Evolutionary conservation across 2,113 vertebrate species (phyloP), one percentile per base, ranked within the genome.

Genomic region (Calyptomena viridis): DNA sequence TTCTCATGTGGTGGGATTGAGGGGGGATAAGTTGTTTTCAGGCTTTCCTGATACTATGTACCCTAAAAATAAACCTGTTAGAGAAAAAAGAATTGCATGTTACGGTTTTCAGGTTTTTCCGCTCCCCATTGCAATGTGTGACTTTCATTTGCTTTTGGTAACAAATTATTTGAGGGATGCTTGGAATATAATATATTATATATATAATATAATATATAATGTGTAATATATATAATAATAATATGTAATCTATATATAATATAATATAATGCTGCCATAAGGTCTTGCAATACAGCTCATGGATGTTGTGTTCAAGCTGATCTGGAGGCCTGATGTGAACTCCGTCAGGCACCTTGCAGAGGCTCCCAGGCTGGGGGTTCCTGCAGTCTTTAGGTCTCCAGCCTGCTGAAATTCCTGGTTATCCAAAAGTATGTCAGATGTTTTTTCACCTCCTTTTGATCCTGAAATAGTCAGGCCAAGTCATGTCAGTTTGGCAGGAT

Each of bases 251-350:
- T n/a, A n/a, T n/a, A n/a, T n/a, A n/a, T n/a, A n/a, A n/a, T n/a
- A n/a, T n/a, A 71, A n/a, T 6, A 11, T 23, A 17, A 44, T 25
- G 9, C 22, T 76, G 39, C 33, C 15, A 0, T 40, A 17, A 46
- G 18, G 11, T 17, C 14, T 35, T 25, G 16, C 0, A 4, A 0
- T 40, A 49, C 44, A 69, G 75, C 67, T 53, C 16, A 0, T 6
- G 67, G 44, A 5, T 14, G 1, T 11, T 53, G 49, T 49, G 14
- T 49, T 44, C 6, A 24, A 80, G 59, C 44, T 1, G 3, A 10
- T 21, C 53, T n/a, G 50, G 39, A 40, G 47, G 52, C 22, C 44
- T 33, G 35, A 5, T 19, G 35, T 21, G 39, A 53, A 16, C 47
- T 55, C 62, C 52, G 74, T 1, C 35, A 23, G 39, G 37, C 21